Evolutionary conservation across 2,888 invertebrate genomes (phyloP).

Genomic region (Anthoptus insignis): DNA sequence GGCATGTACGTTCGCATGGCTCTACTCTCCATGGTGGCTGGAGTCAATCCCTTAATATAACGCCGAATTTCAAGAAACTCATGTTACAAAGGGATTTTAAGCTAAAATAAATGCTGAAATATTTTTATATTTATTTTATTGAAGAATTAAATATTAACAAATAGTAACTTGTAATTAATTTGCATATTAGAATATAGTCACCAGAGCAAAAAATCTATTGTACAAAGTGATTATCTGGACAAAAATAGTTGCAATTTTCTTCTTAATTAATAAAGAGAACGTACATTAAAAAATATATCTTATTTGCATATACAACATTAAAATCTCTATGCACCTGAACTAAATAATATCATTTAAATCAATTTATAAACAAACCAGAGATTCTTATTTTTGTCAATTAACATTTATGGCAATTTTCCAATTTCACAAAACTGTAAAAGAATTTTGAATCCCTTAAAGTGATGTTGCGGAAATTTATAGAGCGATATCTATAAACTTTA

Average conservation of each 20-base stretch:
- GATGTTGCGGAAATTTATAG: not conserved
- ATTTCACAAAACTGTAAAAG: not conserved
- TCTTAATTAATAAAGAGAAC: not conserved
- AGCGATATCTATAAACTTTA: too few species aligned
- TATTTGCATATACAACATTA: not conserved
- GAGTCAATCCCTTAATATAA: conserved; percentile 81
- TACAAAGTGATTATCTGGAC: too few species aligned
- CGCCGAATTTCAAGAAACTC: not conserved
- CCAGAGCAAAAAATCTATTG: not conserved
- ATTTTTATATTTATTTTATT: not conserved
- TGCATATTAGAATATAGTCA: not conserved
- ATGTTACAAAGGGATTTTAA: not conserved
- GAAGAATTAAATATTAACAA: not conserved
- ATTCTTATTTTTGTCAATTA: conserved; percentile 20
- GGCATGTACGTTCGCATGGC: conserved; percentile 99
- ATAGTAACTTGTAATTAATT: not conserved
- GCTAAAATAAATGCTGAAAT: not conserved
- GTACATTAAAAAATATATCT: not conserved
- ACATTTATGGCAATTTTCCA: not conserved
- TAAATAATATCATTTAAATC: conserved; percentile 23
- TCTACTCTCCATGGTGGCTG: conserved; percentile 96
- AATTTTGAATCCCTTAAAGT: not conserved
- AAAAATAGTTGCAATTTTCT: too few species aligned
- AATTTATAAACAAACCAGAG: conserved; percentile 17
- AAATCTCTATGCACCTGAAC: not conserved